Evolutionary conservation across 1,140 invertebrate genomes (phyloP), one percentile per base, ranked within the genome.

Genomic region (Laupala kohalensis): DNA sequence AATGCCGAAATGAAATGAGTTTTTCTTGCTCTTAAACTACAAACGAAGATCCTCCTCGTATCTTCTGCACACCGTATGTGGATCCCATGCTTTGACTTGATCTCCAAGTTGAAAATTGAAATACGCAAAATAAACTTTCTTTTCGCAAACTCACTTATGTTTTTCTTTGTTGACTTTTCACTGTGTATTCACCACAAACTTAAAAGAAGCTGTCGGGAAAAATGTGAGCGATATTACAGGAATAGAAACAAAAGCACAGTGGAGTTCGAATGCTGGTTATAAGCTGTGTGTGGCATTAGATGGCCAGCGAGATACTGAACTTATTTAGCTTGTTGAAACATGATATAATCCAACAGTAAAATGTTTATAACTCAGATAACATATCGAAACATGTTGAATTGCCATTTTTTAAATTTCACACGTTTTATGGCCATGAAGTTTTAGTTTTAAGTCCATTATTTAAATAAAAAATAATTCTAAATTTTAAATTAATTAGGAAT

Each of bases 161-260:
- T 71, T n/a, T 64, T 72, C 53, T 73, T 73, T 73, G 72, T 71
- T 73, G 72, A 72, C 72, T 71, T 73, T 73, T 73, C 27, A 73
- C 29, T 72, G 27, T 72, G 69, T 73, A 72, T 73, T 73, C 72
- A 63, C 25, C 62, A 73, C 72, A 73, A 64, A 73, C 25, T 73
- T 23, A 72, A 71, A 29, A 73, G 23, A 72, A 73, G 25, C 72
- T 53, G 19, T 70, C 19, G 29, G 28, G 37, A 15, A 6, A 63
- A 25, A 28, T 64, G 29, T 12, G 9, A 69, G 68, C 29, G 13
- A 67, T 67, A 67, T 12, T 12, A 67, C 13, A 9, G 24, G 9
- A 24, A n/a, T n/a, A n/a, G n/a, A n/a, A n/a, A n/a, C n/a, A n/a
- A n/a, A n/a, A n/a, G n/a, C n/a, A n/a, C n/a, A 67, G 66, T 67